Base-by-base conservation (phyloP, 2,797 vertebrate species). In the Spinus pinus region DNA sequence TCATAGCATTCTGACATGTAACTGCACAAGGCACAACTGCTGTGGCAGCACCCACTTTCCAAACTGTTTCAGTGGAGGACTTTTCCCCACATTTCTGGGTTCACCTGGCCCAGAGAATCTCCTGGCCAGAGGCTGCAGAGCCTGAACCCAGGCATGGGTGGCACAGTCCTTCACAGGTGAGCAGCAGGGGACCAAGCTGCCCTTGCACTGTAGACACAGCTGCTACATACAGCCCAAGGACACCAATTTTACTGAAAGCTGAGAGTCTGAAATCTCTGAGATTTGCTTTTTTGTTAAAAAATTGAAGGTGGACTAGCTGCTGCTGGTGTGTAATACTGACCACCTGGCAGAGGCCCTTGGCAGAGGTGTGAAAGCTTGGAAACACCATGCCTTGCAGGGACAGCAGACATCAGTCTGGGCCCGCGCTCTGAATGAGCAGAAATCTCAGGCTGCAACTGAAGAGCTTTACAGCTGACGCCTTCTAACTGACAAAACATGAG, bases 321-420 rank as follows among this genome's bases (percentile, higher is more conserved):
- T 47, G 50, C 41, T 6, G 4, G 9, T 39, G 21, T 30, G 44
- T 47, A 39, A 35, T 14, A 54, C 30, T 13, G 60, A 67, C 10
- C 31, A 67, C 17, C 22, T 53, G 0, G 0, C 5, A 82, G 49
- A 81, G n/a, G 42, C 4, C 1, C n/a, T 50, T 4, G 3, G 21
- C 53, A 60, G 56, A 87, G 46, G 60, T 8, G 47, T 2, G 17
- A 53, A 56, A 82, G 25, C 18, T 9, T 39, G 46, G 49, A 46
- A 91, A 66, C 23, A 39, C 18, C 1, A 0, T 22, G 56, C 17
- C 65, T 44, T 2, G 1, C 9, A 61, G 37, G 49, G 25, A 88
- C 56, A 88, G 77, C 4, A 14, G 51, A 28, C 1, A 0, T 17
- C 33, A 41, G 25, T 8, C 49, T 46, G 51, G 28, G 33, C 42